These are phyloP conservation scores for Bemisia tabaci DNA, from an alignment of 1,140 invertebrate genomes.

Conservation along the genomic window DNA sequence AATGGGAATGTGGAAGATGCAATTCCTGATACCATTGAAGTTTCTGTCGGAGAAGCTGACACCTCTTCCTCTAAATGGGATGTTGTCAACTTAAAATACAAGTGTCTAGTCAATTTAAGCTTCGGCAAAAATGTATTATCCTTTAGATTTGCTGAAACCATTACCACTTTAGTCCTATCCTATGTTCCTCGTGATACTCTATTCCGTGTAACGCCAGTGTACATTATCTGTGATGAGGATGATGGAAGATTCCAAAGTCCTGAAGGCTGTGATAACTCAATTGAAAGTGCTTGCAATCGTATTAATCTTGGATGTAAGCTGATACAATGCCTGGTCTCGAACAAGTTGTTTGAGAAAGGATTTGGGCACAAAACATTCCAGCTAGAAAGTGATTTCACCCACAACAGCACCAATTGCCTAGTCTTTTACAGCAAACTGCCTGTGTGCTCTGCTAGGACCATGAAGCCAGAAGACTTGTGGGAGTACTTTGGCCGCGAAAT, in stretches of 20 bases:
- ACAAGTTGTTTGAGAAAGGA: constrained; percentile 72
- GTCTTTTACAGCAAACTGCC: constrained; percentile 56
- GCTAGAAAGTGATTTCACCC: constrained; percentile 40
- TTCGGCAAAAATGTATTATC: constrained; percentile 16
- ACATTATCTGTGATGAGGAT: constrained; percentile 58
- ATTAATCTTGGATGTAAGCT: constrained; percentile 65
- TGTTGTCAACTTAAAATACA: constrained; percentile 17
- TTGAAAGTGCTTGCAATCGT: constrained; percentile 56
- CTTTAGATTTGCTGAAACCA: constrained; percentile 13
- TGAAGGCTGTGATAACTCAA: constrained; percentile 45
- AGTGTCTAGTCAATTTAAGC: constrained; percentile 18
- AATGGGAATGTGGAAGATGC: constrained; percentile 5
- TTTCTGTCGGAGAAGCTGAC: not conserved
- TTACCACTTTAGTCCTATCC: constrained; percentile 9
- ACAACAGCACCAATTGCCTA: constrained; percentile 41
- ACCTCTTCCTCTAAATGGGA: constrained; percentile 11
- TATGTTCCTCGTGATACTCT: constrained; percentile 16
- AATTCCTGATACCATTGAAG: not conserved
- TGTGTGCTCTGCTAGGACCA: constrained; percentile 50
- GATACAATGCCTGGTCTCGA: constrained; percentile 72
- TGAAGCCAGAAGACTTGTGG: constrained; percentile 72
- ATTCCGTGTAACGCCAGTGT: constrained; percentile 45
- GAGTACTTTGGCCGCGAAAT: constrained; percentile 62
- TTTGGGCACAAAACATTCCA: constrained; percentile 69
- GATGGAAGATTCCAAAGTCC: constrained; percentile 70